Base-by-base conservation (phyloP, 2,113 vertebrate species). In the Rhineura floridana region DNA sequence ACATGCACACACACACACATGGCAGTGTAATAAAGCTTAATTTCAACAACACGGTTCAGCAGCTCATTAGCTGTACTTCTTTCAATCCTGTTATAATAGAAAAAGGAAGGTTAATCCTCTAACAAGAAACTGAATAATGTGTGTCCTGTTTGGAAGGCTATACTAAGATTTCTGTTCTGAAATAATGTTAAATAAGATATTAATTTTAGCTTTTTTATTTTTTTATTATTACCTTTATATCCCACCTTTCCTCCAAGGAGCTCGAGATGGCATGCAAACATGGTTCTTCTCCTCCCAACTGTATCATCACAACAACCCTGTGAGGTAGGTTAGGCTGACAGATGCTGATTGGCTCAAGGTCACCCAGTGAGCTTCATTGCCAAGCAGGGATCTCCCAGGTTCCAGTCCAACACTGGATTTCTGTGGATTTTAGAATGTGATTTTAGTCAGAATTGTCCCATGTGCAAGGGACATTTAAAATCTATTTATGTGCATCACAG, bases 1-100 rank as follows among this genome's bases (percentile, higher is more conserved):
- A n/a, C n/a, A n/a, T n/a, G n/a, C n/a, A 91, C 84, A 93, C 88
- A 93, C 86, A 94, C 88, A 94, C 84, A 91, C 90, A 92, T 95
- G 96, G 94, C 94, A 92, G 89, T 94, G 94, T 96, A 97, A 97
- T 97, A 97, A 97, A 97, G 93, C 95, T 98, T 97, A 96, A 97
- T 98, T 97, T 97, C 95, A 97, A 97, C 97, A 96, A 96, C 95
- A 96, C 96, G 96, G 88, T 97, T 97, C 96, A 97, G 91, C 96
- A 97, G 95, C 95, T 96, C 95, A 97, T 96, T 97, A 97, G 97
- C 96, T 97, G 93, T 95, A 90, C 84, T 91, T 90, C 90, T 89
- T 93, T 96, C 92, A 96, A 96, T 97, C 92, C 89, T 94, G 89
- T 93, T 94, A 83, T 94, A 95, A 94, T 88, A 46, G 94, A 89